Conservation (phyloP, 2,888 invertebrate genomes). For the Lasius fuliginosus region DNA sequence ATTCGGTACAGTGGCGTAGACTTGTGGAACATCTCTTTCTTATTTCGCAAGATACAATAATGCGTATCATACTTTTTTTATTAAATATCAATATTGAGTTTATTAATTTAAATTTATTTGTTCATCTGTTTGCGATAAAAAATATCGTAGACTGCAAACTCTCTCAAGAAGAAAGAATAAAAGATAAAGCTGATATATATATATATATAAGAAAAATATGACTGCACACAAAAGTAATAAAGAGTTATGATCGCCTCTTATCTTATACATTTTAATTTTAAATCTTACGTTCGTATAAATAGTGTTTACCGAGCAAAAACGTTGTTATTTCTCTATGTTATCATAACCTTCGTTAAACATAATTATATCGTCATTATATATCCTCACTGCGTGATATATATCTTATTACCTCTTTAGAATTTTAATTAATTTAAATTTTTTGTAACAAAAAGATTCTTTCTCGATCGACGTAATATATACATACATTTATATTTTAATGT, state of each 20-base stretch:
- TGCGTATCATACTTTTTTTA: neutral
- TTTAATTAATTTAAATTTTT: neutral
- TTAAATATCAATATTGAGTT: neutral
- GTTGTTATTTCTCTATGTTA: neutral
- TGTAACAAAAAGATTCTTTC: neutral
- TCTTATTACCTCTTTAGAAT: neutral
- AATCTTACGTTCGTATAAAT: conserved; percentile 24
- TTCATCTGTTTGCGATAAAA: neutral
- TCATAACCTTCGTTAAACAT: conserved; percentile 23
- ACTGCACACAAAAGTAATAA: neutral
- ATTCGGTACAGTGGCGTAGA: conserved; percentile 62
- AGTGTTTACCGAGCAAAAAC: neutral
- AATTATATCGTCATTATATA: neutral
- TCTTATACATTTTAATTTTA: conserved; percentile 40
- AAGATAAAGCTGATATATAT: neutral
- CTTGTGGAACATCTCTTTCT: conserved; percentile 18
- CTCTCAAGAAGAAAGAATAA: too few species aligned
- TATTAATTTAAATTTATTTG: conserved; percentile 12
- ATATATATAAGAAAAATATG: neutral
- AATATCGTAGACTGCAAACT: neutral
- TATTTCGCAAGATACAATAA: conserved; percentile 5
- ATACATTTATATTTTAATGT: neutral
- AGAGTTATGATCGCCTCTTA: neutral
- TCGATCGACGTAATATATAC: neutral
- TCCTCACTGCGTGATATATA: neutral